phyloP scores from a whole-genome alignment of 2,888 invertebrate species.

The Nineta flava region DNA sequence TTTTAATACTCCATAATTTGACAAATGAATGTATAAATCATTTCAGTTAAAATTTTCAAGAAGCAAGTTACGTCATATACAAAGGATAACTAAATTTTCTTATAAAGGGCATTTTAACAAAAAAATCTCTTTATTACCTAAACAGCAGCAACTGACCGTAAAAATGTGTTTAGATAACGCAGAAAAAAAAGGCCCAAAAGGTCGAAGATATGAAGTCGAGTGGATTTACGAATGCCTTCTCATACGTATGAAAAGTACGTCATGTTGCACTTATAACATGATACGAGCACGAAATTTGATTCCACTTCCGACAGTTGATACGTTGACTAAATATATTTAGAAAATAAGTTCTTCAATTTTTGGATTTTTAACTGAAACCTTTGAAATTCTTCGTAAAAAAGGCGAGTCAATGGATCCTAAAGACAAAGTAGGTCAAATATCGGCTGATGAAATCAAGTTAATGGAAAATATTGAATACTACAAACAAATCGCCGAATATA shows the following conservation, averaged over 20 bases:
- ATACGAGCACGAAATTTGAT: slow-evolving; percentile 9
- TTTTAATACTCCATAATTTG: no score
- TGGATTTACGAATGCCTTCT: slow-evolving; percentile 1
- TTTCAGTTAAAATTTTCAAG: no score
- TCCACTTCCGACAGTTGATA: slow-evolving; percentile 10
- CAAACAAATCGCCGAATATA: slow-evolving; percentile 9
- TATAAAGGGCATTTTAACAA: background rate
- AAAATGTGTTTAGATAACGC: background rate
- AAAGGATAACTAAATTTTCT: background rate
- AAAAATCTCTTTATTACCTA: background rate
- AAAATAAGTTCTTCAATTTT: slow-evolving; percentile 10
- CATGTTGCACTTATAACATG: slow-evolving; percentile 11
- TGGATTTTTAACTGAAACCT: slow-evolving; percentile 11
- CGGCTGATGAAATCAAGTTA: slow-evolving; percentile 16
- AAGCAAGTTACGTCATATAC: background rate
- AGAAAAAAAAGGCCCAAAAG: background rate
- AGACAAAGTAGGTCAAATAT: slow-evolving; percentile 11
- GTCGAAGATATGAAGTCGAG: background rate
- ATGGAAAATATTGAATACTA: slow-evolving; percentile 12
- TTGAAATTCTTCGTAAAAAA: slow-evolving; percentile 11
- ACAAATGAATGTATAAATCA: no score
- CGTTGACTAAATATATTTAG: slow-evolving; percentile 10
- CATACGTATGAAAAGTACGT: slow-evolving; percentile 8
- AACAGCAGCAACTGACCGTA: background rate
- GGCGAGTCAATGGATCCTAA: slow-evolving; percentile 6